These are phyloP conservation scores for Drosophila percnosoma DNA, from an alignment of 2,888 invertebrate species.

Conservation along the genomic window DNA sequence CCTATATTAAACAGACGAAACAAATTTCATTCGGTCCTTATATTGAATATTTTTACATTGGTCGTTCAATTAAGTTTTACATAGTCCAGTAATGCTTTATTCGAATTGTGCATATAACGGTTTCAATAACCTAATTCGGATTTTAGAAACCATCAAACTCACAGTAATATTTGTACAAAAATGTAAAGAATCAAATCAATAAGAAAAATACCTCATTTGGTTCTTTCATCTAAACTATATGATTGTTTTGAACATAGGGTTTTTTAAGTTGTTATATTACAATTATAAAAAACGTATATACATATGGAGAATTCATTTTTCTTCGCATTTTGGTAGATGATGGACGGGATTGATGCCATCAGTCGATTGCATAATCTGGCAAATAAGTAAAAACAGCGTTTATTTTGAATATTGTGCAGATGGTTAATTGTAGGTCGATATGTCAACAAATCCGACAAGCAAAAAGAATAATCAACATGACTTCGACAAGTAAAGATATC, in stretches of 20 bases:
- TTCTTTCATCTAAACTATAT: background rate
- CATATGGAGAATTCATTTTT: background rate
- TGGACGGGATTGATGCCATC: background rate
- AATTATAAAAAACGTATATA: background rate
- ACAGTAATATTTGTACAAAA: background rate
- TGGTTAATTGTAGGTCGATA: conserved; percentile 66
- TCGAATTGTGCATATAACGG: background rate
- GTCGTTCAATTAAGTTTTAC: background rate
- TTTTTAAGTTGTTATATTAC: background rate
- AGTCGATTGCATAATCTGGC: conserved; percentile 31
- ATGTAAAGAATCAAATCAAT: background rate
- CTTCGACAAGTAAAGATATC: conserved; percentile 42
- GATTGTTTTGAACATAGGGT: no score
- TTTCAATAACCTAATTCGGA: background rate
- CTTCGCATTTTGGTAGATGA: background rate
- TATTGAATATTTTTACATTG: background rate
- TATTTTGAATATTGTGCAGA: conserved; percentile 49
- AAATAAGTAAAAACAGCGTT: conserved; percentile 51
- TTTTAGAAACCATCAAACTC: background rate
- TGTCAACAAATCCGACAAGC: conserved; percentile 52
- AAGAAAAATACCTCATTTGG: background rate
- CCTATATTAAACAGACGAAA: no score
- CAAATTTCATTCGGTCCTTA: background rate
- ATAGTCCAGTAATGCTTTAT: background rate
- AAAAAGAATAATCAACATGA: conserved; percentile 52